These are phyloP conservation scores for Xenopus laevis DNA, from an alignment of 2,113 vertebrate genomes.

Conservation along the genomic window DNA sequence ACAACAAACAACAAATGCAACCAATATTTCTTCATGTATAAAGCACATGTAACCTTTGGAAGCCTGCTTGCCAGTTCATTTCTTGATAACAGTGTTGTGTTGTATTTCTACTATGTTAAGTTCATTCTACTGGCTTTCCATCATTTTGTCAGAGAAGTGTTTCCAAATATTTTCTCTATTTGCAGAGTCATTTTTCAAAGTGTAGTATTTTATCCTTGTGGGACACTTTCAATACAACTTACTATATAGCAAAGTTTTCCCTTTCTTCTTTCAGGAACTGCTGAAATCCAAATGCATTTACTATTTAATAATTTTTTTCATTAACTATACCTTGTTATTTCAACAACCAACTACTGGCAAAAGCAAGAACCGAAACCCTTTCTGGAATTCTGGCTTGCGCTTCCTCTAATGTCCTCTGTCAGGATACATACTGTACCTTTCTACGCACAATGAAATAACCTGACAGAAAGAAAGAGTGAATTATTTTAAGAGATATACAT, in stretches of 20 bases:
- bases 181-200: constrained; percentile 72
- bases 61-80: constrained; percentile 5
- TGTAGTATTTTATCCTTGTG: constrained; percentile 66
- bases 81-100: constrained; percentile 51
- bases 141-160: constrained; percentile 63
- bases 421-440: background rate
- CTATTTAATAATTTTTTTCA: too few relatives aligned
- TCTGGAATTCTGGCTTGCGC: too few relatives aligned
- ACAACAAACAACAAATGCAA: too few relatives aligned
- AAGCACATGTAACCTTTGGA: constrained; percentile 3
- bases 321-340: constrained; percentile 8
- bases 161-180: constrained; percentile 73
- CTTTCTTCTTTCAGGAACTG: constrained; percentile 68
- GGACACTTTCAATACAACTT: constrained; percentile 66
- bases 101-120: constrained; percentile 50
- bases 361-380: too few relatives aligned
- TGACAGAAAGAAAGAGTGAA: too few relatives aligned
- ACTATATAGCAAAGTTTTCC: constrained; percentile 70
- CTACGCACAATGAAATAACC: too few relatives aligned
- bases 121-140: constrained; percentile 56
- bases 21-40: background rate
- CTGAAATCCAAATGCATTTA: background rate
- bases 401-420: background rate
- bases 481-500: too few relatives aligned
- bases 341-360: too few relatives aligned